Evolutionary conservation across 2,888 invertebrate genomes (phyloP), one percentile per base, ranked within the genome.

Genomic region (Ephialtes manifestator): DNA sequence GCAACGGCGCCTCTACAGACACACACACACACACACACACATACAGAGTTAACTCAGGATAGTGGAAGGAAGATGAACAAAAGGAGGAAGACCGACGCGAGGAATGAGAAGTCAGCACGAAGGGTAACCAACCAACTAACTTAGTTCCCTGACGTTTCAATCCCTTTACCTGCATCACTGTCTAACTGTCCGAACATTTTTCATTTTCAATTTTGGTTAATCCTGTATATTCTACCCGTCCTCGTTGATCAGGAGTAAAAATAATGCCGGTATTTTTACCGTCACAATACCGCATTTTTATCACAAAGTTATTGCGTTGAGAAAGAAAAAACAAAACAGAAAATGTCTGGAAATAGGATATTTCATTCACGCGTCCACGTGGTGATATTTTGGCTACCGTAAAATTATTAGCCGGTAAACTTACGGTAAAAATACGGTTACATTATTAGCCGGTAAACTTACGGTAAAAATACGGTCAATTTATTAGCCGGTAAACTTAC

Each of bases 71-170:
- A 51, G 28, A 65, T 24, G 35, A 83, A 72, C 60, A 83, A 24
- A 3, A 20, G 65, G 18, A 11, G n/a, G 39, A 65, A 39, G 18
- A 20, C 10, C 18, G 39, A 65, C 20, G 15, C 18, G 20, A n/a
- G 60, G 35, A 63, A n/a, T 35, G 35, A n/a, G 35, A 35, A 63
- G 35, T 63, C 8, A 63, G n/a, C 60, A 63, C 60, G 60, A 63
- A 35, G 31, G 60, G 31, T 18, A 28, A 28, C 28, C 28, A 28
- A 58, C 58, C 28, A 28, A 63, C 60, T 18, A 13, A 28, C 60
- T 24, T 2, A 31, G 2, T 60, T n/a, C 24, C 8, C 60, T 18
- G 60, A 63, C 60, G 60, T 63, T 31, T 63, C 35, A 35, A 63
- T 63, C 35, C 18, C 31, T 63, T 18, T 7, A n/a, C n/a, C 18